Conservation (phyloP, 2,113 vertebrate genomes). For the Trachemys scripta region DNA sequence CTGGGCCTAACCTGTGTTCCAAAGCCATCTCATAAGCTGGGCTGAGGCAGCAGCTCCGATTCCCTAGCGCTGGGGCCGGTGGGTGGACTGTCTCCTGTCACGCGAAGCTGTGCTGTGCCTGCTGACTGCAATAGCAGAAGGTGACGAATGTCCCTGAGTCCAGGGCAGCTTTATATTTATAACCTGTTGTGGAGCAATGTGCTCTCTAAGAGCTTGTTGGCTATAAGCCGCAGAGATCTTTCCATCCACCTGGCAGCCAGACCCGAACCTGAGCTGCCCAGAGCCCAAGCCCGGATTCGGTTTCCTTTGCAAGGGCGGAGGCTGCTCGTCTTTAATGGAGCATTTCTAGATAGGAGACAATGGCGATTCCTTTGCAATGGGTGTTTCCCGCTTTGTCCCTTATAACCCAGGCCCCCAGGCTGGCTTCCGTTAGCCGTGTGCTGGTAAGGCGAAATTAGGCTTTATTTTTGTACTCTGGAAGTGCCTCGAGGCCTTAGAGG, state of each 20-base stretch:
- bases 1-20: not conserved
- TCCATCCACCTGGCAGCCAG: conserved; percentile 18
- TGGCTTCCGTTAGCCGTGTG: not conserved
- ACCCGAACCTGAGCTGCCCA: not conserved
- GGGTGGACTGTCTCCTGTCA: not conserved
- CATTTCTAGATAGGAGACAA: conserved; percentile 54
- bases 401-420: not conserved
- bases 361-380: conserved; percentile 45
- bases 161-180: not conserved
- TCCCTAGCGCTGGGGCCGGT: fast-evolving
- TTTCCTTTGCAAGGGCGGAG: not conserved
- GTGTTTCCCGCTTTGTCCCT: conserved; percentile 64
- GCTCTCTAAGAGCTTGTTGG: not conserved
- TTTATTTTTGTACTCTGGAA: not conserved
- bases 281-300: not conserved
- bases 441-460: not conserved
- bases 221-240: not conserved
- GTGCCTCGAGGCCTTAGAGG: not conserved
- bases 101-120: not conserved
- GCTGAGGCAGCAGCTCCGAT: not conserved
- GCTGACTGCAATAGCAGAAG: not conserved
- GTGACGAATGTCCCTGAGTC: not conserved
- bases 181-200: not conserved
- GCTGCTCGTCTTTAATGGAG: conserved; percentile 38
- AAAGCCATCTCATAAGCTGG: not conserved